phyloP scores from a whole-genome alignment of 2,797 vertebrate species.

The Alosa sapidissima region DNA sequence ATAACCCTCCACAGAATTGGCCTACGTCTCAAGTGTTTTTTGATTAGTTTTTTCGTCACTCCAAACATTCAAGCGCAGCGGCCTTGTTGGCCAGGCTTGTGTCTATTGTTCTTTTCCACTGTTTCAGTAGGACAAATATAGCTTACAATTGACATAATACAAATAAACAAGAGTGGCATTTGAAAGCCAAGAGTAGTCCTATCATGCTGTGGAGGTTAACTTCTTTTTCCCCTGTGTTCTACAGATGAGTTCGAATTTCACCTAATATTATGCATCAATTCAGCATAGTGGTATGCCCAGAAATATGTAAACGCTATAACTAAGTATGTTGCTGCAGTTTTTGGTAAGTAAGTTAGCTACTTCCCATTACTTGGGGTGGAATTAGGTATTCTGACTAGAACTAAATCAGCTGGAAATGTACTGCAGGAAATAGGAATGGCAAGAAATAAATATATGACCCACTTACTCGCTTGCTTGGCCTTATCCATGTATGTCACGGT shows the following conservation, averaged over 20 bases:
- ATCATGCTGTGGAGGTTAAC: background rate
- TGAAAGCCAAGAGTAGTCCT: background rate
- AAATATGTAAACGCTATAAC: background rate
- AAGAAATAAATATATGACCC: background rate
- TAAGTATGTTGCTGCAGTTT: too few species aligned
- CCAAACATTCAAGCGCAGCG: background rate
- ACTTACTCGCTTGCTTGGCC: constrained; percentile 99
- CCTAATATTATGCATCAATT: background rate
- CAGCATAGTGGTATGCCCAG: background rate
- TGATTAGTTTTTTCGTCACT: background rate
- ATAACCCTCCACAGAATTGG: background rate
- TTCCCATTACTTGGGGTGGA: too few species aligned
- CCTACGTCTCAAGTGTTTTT: background rate
- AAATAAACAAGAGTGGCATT: background rate
- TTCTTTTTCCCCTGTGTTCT: background rate
- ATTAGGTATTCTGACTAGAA: too few species aligned
- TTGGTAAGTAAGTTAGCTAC: too few species aligned
- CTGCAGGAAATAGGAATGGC: too few species aligned
- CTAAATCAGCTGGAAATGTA: too few species aligned
- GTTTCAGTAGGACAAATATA: background rate
- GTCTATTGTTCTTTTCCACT: background rate
- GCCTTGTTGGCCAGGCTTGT: background rate
- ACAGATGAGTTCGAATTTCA: background rate
- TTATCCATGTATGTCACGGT: constrained; percentile 91
- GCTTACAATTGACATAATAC: background rate